Evolutionary conservation across 2,888 invertebrate species (phyloP).

Genomic region (Sarcophaga variegata): DNA sequence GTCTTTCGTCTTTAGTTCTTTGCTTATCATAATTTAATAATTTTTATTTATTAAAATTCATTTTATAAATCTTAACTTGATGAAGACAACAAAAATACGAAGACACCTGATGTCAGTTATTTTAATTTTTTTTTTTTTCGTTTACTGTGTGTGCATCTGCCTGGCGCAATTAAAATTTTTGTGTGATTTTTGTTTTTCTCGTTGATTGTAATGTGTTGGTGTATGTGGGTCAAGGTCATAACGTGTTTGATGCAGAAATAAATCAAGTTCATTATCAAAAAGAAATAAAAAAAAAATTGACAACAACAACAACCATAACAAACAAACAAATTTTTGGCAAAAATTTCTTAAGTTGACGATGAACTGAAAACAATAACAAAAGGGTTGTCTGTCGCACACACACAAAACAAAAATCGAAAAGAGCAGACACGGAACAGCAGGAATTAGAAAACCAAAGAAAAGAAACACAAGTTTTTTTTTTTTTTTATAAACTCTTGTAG

Average conservation of each 20-base stretch:
- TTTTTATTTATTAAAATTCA: too few relatives aligned
- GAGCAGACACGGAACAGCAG: not conserved
- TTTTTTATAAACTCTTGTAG: not conserved
- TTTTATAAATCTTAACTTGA: too few relatives aligned
- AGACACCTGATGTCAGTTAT: not conserved
- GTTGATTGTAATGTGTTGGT: not conserved
- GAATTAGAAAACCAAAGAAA: not conserved
- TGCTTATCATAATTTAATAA: too few relatives aligned
- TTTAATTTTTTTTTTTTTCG: not conserved
- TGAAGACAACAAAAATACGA: too few relatives aligned
- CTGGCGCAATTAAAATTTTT: conserved; percentile 7
- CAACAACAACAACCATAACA: not conserved
- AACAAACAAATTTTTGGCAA: conserved; percentile 44
- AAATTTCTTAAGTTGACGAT: conserved; percentile 1
- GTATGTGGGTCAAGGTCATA: conserved; percentile 59
- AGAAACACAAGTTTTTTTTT: conserved; percentile 7
- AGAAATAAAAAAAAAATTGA: not conserved
- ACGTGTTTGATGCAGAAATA: conserved; percentile 52
- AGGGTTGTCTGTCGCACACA: conserved; percentile 17
- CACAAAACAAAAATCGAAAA: not conserved
- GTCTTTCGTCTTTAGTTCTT: too few relatives aligned
- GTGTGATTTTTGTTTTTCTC: not conserved
- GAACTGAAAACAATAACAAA: conserved; percentile 29
- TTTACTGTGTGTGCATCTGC: conserved; percentile 25
- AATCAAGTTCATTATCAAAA: conserved; percentile 66